Evolutionary conservation across 2,113 vertebrate genomes (phyloP).

Genomic region (Falcunculus frontatus): DNA sequence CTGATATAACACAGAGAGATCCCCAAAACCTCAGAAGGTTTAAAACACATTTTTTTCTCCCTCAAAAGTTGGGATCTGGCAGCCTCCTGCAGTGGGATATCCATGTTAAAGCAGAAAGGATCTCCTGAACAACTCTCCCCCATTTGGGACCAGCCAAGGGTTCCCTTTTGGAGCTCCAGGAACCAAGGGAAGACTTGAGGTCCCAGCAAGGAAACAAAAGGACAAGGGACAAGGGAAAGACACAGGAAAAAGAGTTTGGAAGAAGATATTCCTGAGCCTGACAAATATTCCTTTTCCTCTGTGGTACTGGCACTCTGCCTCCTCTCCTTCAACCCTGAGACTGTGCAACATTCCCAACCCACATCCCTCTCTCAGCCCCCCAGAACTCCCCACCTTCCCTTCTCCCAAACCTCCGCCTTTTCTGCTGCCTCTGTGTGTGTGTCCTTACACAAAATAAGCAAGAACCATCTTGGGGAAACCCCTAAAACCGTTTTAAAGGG

Average conservation of each 20-base stretch:
- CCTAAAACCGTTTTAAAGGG: not conserved
- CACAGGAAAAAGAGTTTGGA: not conserved
- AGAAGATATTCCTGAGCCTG: not conserved
- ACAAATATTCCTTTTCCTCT: not conserved
- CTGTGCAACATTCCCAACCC: not conserved
- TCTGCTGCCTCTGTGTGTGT: not conserved
- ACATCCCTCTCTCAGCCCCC: not conserved
- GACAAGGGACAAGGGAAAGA: not conserved
- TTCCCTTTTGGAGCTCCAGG: not conserved
- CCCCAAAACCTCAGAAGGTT: not conserved
- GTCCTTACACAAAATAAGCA: not conserved
- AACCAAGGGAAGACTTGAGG: not conserved
- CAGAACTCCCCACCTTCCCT: not conserved
- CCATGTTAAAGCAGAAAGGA: not conserved
- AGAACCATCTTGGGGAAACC: not conserved
- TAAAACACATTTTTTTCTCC: not conserved
- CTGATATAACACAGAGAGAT: not conserved
- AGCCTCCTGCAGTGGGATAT: not conserved
- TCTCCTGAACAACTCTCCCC: not conserved
- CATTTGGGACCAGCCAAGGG: not conserved
- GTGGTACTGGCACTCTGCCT: not conserved
- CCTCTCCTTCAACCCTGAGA: not conserved
- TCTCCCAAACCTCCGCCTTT: not conserved
- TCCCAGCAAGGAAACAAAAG: not conserved
- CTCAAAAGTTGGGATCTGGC: not conserved